A percentile compares a stretch with the other conserved stretches of the same genome.
Evolutionary conservation across 1,140 invertebrate species (phyloP).

Genomic region (Drosophila parabipectinata): DNA sequence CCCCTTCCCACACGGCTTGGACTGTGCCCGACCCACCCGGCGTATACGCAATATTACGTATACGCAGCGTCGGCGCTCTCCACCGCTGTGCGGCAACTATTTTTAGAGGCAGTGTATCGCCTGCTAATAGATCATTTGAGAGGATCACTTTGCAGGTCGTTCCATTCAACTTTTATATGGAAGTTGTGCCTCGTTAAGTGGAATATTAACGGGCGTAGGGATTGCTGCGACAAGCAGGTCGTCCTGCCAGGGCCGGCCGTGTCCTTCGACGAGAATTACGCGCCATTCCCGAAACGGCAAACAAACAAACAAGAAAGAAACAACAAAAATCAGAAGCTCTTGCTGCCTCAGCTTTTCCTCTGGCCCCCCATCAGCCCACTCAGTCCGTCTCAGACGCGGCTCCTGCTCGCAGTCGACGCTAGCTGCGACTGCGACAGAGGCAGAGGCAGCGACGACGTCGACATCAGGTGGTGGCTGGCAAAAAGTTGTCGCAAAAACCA

Average conservation of each 20-base stretch:
- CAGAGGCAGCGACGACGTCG: constrained; percentile 7
- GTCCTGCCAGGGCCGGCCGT: background rate
- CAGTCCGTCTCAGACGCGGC: constrained; percentile 19
- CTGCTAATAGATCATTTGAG: constrained; percentile 45
- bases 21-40: constrained; percentile 23
- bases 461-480: constrained; percentile 66
- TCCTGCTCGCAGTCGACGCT: constrained; percentile 5
- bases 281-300: constrained; percentile 14
- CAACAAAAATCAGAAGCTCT: constrained; percentile 10
- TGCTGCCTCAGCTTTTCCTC: background rate
- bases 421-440: constrained; percentile 6
- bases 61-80: constrained; percentile 19
- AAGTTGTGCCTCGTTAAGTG: background rate
- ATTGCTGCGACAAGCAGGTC: too few relatives aligned
- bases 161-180: background rate
- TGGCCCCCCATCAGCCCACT: background rate
- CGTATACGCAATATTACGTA: constrained; percentile 65
- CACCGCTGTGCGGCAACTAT: constrained; percentile 41
- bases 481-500: constrained; percentile 55
- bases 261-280: constrained; percentile 5
- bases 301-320: background rate
- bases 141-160: constrained; percentile 12
- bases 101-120: constrained; percentile 52
- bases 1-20: background rate
- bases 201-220: background rate